Percentiles rank a stretch among this genome's conserved stretches.
Evolutionary conservation across 1,140 invertebrate species (phyloP).

Genomic region (Megathymus violae): DNA sequence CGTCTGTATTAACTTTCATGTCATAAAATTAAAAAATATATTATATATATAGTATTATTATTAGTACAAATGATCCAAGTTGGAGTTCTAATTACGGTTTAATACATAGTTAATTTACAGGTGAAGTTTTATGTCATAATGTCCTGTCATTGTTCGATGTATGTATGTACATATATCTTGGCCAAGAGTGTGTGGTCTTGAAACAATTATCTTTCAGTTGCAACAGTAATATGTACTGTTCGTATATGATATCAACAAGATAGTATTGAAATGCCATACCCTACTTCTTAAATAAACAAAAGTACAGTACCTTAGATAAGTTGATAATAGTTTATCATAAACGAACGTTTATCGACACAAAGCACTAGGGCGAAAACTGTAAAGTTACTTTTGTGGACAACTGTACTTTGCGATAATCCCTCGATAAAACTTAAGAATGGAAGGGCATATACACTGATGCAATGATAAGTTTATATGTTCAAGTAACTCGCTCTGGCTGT

Average conservation of each 20-base stretch:
- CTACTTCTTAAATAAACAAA: slow-evolving; percentile 12
- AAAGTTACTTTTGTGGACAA: slow-evolving; percentile 9
- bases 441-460: neutral
- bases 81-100: no score
- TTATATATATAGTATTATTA: no score
- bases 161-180: no score
- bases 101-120: no score
- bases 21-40: no score
- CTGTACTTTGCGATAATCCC: slow-evolving; percentile 11
- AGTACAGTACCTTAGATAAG: slow-evolving; percentile 12
- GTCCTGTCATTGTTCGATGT: no score
- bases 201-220: slow-evolving; percentile 10
- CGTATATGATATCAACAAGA: slow-evolving; percentile 17
- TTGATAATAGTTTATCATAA: neutral
- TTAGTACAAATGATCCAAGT: no score
- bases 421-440: slow-evolving; percentile 1
- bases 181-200: neutral
- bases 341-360: no score
- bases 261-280: slow-evolving; percentile 11
- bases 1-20: no score
- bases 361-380: neutral
- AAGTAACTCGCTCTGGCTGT: no score
- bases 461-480: no score
- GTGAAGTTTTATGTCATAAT: no score
- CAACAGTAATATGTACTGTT: neutral